Evolutionary conservation across 2,797 vertebrate species (phyloP), one percentile per base, ranked within the genome.

Genomic region (Micromesistius poutassou): DNA sequence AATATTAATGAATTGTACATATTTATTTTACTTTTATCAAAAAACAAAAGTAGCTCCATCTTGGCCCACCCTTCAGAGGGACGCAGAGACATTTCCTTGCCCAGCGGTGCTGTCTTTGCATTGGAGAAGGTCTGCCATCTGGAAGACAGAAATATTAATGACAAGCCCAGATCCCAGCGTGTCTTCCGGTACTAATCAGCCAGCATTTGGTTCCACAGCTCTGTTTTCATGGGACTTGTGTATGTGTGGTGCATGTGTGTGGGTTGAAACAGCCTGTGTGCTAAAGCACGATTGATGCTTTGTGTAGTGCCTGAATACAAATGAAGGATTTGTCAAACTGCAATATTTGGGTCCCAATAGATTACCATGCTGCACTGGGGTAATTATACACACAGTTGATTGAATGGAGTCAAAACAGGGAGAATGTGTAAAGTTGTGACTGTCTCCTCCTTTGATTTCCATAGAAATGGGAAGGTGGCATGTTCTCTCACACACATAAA

Each of bases 311-410:
- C 90, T 92, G 94, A 94, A 95, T 94, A 93, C 94, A 94, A 94
- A 94, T 94, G 93, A 94, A 92, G 91, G 93, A 94, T 94, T 94
- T 94, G 94, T 94, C 93, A 93, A 94, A 94, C 89, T 86, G 92
- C 91, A 94, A 93, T 94, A 94, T 93, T 94, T 93, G 92, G 92
- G 91, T 93, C 93, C 93, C 94, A 90, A 84, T 92, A 94, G 94
- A 94, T 93, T 93, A 93, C 84, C 92, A 93, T 91, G 89, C 87
- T 85, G 92, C 91, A 91, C 90, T 82, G 73, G 90, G 90, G 91
- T 94, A 94, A 94, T 94, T 94, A 94, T 93, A 92, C 93, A 93
- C 92, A 91, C 89, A 90, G 91, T 92, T 94, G 93, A 94, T 93
- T 94, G 93, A 93, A 94, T 91, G 90, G 88, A 94, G 91, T 94